Conservation (phyloP, 2,888 invertebrate genomes). For the Sericinus montela region DNA sequence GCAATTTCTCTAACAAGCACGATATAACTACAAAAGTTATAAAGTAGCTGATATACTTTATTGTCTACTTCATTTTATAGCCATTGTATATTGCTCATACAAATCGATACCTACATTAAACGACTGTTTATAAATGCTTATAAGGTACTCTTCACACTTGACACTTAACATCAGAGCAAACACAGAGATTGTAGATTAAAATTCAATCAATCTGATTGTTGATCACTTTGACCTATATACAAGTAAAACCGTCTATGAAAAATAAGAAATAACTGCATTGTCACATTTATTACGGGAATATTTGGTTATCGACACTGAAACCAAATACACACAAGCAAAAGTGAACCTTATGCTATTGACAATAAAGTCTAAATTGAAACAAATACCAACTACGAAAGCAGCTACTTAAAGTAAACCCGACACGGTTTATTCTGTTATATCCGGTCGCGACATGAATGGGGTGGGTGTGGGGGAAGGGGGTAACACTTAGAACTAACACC, state of each 20-base stretch:
- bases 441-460: constrained; percentile 4
- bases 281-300: no score
- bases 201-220: no score
- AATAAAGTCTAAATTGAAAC: neutral
- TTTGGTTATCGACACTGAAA: no score
- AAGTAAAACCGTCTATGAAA: neutral
- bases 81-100: neutral
- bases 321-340: neutral
- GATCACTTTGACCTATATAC: neutral
- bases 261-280: no score
- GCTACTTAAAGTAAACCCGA: neutral
- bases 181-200: no score
- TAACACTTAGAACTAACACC: constrained; percentile 11
- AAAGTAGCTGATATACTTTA: neutral
- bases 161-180: no score
- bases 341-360: neutral
- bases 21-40: neutral
- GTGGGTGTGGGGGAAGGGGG: no score
- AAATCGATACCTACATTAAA: neutral
- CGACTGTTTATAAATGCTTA: no score
- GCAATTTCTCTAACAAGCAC: neutral
- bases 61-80: constrained; percentile 10
- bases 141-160: no score
- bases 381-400: neutral
- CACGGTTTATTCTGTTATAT: neutral